phyloP scores from a whole-genome alignment of 64 coral and sea anemone genomes.

The Pachyseris speciosa region DNA sequence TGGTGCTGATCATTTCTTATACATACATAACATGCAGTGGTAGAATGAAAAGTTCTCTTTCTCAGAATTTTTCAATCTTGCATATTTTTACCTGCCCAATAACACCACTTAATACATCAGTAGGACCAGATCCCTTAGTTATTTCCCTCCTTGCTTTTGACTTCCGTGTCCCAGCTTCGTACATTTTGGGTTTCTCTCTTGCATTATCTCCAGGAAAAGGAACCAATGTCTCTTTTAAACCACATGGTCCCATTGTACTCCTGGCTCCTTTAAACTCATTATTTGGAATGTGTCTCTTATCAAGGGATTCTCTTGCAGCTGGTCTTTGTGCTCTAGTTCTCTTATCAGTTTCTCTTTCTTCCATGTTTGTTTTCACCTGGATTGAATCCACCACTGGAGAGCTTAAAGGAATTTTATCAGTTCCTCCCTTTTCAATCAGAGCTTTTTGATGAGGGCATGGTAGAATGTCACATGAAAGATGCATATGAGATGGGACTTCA shows the following conservation, averaged over 20 bases:
- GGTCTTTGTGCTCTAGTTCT: not conserved
- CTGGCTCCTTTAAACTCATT: not conserved
- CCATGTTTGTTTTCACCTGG: not conserved
- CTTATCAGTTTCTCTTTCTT: not conserved
- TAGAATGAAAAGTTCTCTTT: not conserved
- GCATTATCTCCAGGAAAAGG: not conserved
- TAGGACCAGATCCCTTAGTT: not conserved
- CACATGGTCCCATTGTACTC: not conserved
- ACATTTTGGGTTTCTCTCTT: not conserved
- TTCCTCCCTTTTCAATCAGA: slow-evolving; percentile 8
- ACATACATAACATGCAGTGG: too few species aligned
- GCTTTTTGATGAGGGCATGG: slow-evolving; percentile 60
- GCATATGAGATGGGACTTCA: slow-evolving; percentile 48
- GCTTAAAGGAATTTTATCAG: slow-evolving; percentile 6
- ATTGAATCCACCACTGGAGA: slow-evolving; percentile 1
- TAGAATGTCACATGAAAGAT: slow-evolving; percentile 73
- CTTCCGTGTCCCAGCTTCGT: not conserved
- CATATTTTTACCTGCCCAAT: slow-evolving; percentile 10
- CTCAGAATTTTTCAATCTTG: not conserved
- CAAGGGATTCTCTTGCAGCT: not conserved
- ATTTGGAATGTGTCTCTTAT: not conserved
- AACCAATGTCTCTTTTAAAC: not conserved
- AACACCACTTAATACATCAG: slow-evolving; percentile 7
- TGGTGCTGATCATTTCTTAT: too few species aligned
- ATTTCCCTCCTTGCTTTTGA: not conserved